A percentile compares a stretch with the other conserved stretches of the same genome.
phyloP scores from a whole-genome alignment of 2,888 invertebrate species.

The Auanema sp. region DNA sequence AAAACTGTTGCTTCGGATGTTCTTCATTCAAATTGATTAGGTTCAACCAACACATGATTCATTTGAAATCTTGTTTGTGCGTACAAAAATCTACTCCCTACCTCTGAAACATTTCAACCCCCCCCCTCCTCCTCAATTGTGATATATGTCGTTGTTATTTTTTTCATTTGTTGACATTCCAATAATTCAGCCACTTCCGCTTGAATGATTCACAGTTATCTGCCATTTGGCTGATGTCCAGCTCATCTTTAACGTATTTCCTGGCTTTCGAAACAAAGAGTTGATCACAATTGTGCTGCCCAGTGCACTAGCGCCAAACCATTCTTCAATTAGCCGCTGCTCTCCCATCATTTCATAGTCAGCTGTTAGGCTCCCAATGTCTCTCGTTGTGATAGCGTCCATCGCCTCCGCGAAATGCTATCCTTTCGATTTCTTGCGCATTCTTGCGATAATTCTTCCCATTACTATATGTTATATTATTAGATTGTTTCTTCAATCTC shows the following conservation, averaged over 20 bases:
- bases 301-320: background rate
- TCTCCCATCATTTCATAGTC: conserved; percentile 18
- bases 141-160: background rate
- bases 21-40: too few species aligned
- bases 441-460: background rate
- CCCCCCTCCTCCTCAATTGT: background rate
- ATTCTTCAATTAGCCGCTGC: background rate
- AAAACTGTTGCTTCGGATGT: too few species aligned
- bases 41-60: too few species aligned
- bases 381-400: conserved; percentile 6
- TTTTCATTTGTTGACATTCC: too few species aligned
- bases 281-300: conserved; percentile 2
- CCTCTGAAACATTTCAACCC: too few species aligned
- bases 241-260: background rate
- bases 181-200: too few species aligned
- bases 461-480: conserved; percentile 1
- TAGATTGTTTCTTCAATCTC: conserved; percentile 4
- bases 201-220: background rate
- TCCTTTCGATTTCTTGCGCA: conserved; percentile 17
- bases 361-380: conserved; percentile 15
- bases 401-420: conserved; percentile 6
- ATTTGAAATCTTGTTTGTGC: too few species aligned
- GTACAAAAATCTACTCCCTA: too few species aligned
- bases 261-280: background rate
- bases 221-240: background rate